Conservation (phyloP, 2,113 vertebrate genomes). For the Dipodomys ordii region DNA sequence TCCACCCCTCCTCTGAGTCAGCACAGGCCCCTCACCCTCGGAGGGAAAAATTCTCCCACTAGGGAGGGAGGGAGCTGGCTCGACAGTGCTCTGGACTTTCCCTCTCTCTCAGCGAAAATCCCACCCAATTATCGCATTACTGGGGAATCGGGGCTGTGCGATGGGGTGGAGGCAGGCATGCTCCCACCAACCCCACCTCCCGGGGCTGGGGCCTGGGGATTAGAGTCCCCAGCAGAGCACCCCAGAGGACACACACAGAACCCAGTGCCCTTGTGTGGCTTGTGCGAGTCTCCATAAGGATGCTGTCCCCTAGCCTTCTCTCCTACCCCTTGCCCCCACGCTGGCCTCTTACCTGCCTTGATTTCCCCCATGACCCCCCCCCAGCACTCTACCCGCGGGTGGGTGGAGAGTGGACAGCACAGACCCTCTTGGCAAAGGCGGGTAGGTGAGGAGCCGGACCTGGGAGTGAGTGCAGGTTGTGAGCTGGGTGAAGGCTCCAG, state of each 20-base stretch:
- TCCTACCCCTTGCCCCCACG: background rate
- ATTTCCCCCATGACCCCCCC: background rate
- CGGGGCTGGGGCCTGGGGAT: slow-evolving; percentile 33
- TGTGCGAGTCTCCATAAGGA: background rate
- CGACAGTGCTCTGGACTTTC: slow-evolving; percentile 79
- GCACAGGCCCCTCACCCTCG: background rate
- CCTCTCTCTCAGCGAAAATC: slow-evolving; percentile 86
- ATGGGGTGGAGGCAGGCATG: slow-evolving; percentile 63
- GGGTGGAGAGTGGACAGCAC: background rate
- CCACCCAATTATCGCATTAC: slow-evolving; percentile 87
- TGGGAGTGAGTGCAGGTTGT: background rate
- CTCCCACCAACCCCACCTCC: background rate
- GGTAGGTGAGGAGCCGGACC: too few relatives aligned
- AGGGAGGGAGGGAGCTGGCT: slow-evolving; percentile 51
- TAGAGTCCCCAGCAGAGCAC: background rate
- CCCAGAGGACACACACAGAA: slow-evolving; percentile 1
- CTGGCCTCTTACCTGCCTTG: background rate
- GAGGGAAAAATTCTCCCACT: slow-evolving; percentile 54
- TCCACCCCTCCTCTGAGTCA: slow-evolving; percentile 7
- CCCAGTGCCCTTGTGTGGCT: background rate
- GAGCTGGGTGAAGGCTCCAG: background rate
- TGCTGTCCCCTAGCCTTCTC: background rate
- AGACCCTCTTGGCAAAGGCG: too few relatives aligned
- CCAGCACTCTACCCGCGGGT: background rate
- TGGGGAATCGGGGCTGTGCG: slow-evolving; percentile 76